These are phyloP conservation scores for Cnemophilus loriae DNA, from an alignment of 2,113 vertebrate species.

Conservation along the genomic window DNA sequence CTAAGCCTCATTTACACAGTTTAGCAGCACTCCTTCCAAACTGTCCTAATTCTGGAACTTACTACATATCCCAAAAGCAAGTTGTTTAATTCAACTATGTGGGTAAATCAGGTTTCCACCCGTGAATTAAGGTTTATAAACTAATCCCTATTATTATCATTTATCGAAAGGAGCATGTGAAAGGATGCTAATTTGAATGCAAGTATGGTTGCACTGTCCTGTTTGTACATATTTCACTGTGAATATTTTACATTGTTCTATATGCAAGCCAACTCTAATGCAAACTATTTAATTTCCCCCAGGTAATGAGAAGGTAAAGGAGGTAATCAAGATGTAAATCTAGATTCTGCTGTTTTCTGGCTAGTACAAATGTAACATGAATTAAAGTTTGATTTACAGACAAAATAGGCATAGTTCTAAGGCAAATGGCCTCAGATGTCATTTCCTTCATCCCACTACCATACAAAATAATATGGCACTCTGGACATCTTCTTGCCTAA, in stretches of 20 bases:
- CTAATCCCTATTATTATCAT: constrained; percentile 39
- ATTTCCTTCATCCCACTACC: not conserved
- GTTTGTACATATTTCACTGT: constrained; percentile 43
- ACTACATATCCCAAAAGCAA: not conserved
- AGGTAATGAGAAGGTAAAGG: constrained; percentile 56
- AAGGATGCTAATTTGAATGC: constrained; percentile 26
- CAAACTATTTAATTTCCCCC: constrained; percentile 48
- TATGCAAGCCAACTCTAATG: constrained; percentile 43
- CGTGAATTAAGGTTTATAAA: constrained; percentile 10
- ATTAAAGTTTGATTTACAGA: constrained; percentile 14
- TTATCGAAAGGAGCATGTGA: not conserved
- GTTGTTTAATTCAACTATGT: not conserved
- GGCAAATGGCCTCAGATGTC: not conserved
- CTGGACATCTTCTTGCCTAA: not conserved
- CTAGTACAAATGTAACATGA: not conserved
- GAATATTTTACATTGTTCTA: constrained; percentile 39
- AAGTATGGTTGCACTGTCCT: not conserved
- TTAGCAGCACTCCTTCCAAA: not conserved
- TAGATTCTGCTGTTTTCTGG: not conserved
- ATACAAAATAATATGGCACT: not conserved
- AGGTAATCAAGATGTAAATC: constrained; percentile 55
- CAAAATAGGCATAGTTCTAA: not conserved
- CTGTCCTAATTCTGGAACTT: not conserved
- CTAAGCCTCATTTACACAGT: not conserved
- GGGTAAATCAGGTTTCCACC: not conserved